Conservation (phyloP, 2,888 invertebrate species). For the Kuschelorhynchus macadamiae region DNA sequence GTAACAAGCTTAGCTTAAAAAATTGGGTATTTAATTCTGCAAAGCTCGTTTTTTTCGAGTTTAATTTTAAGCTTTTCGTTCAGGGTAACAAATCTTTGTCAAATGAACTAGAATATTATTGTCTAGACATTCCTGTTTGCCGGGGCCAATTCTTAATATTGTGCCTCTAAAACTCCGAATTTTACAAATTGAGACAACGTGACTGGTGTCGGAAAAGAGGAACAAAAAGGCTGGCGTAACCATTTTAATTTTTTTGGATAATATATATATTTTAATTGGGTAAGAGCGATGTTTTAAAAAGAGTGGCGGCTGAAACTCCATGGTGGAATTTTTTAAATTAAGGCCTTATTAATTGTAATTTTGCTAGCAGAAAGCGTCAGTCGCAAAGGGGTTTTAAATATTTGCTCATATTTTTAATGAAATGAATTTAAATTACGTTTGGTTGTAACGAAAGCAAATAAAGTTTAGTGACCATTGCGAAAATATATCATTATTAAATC, state of each 20-base stretch:
- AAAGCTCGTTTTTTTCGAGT: too few species aligned
- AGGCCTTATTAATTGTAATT: constrained; percentile 21
- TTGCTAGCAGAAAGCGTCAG: constrained; percentile 6
- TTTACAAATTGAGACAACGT: constrained; percentile 21
- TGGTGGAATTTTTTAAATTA: constrained; percentile 14
- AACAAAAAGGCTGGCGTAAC: too few species aligned
- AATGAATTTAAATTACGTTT: too few species aligned
- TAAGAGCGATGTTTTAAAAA: constrained; percentile 8
- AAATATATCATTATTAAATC: too few species aligned
- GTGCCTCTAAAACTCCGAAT: constrained; percentile 16
- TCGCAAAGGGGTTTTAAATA: constrained; percentile 1
- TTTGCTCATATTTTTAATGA: not conserved
- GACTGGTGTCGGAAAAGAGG: not conserved
- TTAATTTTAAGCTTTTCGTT: too few species aligned
- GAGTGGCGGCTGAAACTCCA: constrained; percentile 10
- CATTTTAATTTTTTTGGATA: too few species aligned
- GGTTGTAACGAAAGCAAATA: too few species aligned
- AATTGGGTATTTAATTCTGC: too few species aligned
- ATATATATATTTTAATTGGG: constrained; percentile 3
- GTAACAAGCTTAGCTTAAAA: too few species aligned
- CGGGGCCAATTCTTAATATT: constrained; percentile 16
- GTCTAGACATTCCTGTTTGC: constrained; percentile 12
- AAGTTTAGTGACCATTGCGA: too few species aligned
- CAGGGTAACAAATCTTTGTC: constrained; percentile 3
- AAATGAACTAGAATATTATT: constrained; percentile 15